phyloP scores from a whole-genome alignment of 2,113 vertebrate genomes.

The Xerus inauris region DNA sequence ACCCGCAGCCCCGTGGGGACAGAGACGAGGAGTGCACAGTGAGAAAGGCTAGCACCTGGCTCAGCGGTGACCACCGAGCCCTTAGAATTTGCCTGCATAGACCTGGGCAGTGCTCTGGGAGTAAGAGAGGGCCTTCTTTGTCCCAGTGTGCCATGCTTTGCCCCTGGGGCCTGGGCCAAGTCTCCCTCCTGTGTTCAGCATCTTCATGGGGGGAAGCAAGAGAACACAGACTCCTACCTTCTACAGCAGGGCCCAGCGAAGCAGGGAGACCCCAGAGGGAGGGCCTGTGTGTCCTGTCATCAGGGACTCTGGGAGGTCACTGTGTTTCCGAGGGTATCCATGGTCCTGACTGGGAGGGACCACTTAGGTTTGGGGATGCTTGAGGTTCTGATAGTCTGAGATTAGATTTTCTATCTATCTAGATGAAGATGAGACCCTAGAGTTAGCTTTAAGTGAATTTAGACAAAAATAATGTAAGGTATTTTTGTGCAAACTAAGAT shows the following conservation, averaged over 20 bases:
- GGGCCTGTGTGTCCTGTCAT: too few species aligned
- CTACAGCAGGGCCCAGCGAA: too few species aligned
- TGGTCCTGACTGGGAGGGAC: neutral
- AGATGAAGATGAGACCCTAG: neutral
- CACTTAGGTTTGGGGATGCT: too few species aligned
- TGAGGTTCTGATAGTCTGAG: neutral
- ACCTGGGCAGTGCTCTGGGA: neutral
- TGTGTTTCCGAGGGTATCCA: neutral
- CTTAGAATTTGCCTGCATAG: accelerated
- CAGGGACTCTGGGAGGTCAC: neutral
- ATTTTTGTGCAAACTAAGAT: neutral
- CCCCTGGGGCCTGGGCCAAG: neutral
- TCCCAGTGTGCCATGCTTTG: neutral
- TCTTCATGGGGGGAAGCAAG: neutral
- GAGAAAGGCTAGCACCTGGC: neutral
- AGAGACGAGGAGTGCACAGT: too few species aligned
- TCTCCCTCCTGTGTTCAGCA: neutral
- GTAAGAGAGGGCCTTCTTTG: accelerated
- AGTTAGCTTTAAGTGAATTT: neutral
- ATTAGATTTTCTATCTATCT: neutral
- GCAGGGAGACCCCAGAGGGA: too few species aligned
- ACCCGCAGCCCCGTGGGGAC: neutral
- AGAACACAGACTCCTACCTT: neutral
- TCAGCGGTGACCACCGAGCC: neutral
- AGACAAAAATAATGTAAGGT: neutral